Evolutionary conservation across 1,140 invertebrate species (phyloP), one percentile per base, ranked within the genome.

Genomic region (Panagrolaimus sp.): DNA sequence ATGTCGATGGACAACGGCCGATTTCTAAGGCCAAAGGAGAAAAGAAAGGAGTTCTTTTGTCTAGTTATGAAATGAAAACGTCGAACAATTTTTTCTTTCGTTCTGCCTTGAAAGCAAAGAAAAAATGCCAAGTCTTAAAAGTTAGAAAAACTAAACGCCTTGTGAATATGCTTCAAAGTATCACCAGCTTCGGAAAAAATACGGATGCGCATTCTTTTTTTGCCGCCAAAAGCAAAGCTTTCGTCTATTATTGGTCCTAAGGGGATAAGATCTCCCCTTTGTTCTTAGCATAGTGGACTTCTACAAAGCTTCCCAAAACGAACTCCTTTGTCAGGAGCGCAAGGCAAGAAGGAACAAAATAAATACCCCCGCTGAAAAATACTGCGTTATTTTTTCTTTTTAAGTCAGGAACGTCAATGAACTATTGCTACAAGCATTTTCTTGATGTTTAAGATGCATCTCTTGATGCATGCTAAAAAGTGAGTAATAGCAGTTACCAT

Each of bases 181-280:
- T 57, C 51, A 57, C 13, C 51, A 38, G 31, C 31, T 38, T 38
- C 7, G 2, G 31, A 38, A 38, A n/a, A 38, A 38, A 57, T 27
- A 57, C 51, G 51, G 51, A 57, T 57, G 27, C 27, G 51, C 51
- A 14, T 27, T 20, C 20, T 57, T n/a, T n/a, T n/a, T 11, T 20
- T 25, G 51, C 51, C 51, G 51, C 51, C 51, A 57, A 57, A 57
- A 57, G 51, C 51, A 57, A 57, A 16, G 51, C 51, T 53, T 57
- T 27, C 51, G 51, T 57, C 51, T 57, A 57, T 57, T 57, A 57
- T 57, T 57, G 51, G 20, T 57, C 51, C 51, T 27, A 38, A 25
- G 51, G 51, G 27, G 51, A 57, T 27, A 13, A 27, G 51, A 16
- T 13, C 51, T 27, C 27, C 51, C 20, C 20, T 16, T 25, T 20